These are phyloP conservation scores for Eupithecia vulgata DNA, from an alignment of 2,888 invertebrate genomes.

Conservation along the genomic window DNA sequence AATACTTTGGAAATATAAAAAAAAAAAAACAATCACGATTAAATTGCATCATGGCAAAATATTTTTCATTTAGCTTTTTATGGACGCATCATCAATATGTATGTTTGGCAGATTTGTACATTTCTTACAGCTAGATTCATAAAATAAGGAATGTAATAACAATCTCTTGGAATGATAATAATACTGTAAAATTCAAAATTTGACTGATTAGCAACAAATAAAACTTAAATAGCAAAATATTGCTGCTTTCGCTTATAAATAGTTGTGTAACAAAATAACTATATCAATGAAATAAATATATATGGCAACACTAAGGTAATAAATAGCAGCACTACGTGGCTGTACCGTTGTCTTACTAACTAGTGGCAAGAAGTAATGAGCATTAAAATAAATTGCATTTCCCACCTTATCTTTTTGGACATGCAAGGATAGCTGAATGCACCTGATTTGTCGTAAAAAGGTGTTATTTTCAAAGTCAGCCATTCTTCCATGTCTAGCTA, in stretches of 20 bases:
- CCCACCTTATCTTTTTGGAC: slow-evolving; percentile 8
- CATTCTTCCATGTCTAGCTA: slow-evolving; percentile 11
- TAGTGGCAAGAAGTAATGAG: slow-evolving; percentile 67
- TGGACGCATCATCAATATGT: slow-evolving; percentile 56
- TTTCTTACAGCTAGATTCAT: slow-evolving; percentile 52
- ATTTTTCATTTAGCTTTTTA: slow-evolving; percentile 44
- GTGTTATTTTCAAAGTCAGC: neutral
- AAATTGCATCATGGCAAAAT: slow-evolving; percentile 45
- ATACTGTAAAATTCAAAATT: slow-evolving; percentile 40
- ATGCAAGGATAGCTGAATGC: neutral
- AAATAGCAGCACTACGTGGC: slow-evolving; percentile 31
- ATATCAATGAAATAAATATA: slow-evolving; percentile 11
- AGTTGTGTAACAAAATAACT: neutral
- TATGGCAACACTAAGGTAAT: slow-evolving; percentile 28
- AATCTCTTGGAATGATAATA: slow-evolving; percentile 39
- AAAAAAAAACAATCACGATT: slow-evolving; percentile 43
- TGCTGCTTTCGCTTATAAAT: slow-evolving; percentile 14
- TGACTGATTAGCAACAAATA: slow-evolving; percentile 24
- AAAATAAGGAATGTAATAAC: slow-evolving; percentile 39
- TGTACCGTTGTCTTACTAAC: slow-evolving; percentile 39
- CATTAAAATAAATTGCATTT: slow-evolving; percentile 50
- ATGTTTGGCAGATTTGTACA: slow-evolving; percentile 57
- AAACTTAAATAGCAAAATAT: slow-evolving; percentile 21
- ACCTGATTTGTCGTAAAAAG: neutral
- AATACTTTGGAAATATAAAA: slow-evolving; percentile 43